Evolutionary conservation across 2,797 vertebrate genomes (phyloP).

Genomic region (Lemur catta): DNA sequence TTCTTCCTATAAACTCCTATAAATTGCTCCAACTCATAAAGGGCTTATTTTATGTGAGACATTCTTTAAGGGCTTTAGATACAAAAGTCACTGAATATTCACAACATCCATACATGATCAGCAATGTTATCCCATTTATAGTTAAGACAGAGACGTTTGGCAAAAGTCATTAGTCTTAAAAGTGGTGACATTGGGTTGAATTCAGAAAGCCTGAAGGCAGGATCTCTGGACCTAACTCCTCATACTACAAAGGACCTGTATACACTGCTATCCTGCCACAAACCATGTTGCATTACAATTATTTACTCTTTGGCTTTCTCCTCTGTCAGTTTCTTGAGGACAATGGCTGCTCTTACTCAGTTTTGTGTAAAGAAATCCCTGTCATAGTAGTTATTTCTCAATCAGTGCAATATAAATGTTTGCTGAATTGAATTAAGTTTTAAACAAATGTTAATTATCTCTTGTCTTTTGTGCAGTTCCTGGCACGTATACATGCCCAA

Average conservation of each 20-base stretch:
- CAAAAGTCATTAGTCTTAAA: background rate
- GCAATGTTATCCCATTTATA: background rate
- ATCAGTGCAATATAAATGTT: background rate
- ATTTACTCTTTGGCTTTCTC: background rate
- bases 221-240: background rate
- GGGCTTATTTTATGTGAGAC: background rate
- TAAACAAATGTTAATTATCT: background rate
- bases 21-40: background rate
- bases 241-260: background rate
- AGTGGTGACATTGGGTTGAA: background rate
- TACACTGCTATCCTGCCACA: too few relatives aligned
- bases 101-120: background rate
- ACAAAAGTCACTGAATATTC: background rate
- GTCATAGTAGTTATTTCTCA: background rate
- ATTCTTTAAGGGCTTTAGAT: background rate
- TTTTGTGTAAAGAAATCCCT: background rate
- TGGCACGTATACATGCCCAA: background rate
- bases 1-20: background rate
- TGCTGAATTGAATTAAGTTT: background rate
- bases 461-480: background rate
- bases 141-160: background rate
- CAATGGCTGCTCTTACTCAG: background rate
- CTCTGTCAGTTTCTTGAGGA: background rate
- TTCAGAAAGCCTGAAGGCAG: background rate
- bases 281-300: background rate